Evolutionary conservation across 92 coral and sea anemone species (phyloP).

Genomic region (Epizoanthus fatuus): DNA sequence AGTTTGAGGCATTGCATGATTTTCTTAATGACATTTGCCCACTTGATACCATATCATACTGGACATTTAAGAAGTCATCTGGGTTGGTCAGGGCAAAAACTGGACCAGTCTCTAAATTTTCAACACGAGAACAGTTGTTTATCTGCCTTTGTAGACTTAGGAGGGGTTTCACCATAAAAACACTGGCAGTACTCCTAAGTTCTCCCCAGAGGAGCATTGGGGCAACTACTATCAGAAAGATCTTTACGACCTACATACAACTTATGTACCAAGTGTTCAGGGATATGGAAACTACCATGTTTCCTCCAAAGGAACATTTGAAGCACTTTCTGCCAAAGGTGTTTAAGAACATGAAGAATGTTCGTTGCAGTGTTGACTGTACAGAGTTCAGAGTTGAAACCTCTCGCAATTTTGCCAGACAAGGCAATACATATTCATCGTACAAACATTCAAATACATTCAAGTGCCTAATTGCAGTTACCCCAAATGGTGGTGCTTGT

Average conservation of each 20-base stretch:
- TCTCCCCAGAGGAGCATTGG: background rate
- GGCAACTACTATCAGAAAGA: background rate
- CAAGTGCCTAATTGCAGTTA: slow-evolving; percentile 71
- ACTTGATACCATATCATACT: slow-evolving; percentile 43
- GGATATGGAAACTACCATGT: too few species aligned
- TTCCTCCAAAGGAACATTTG: too few species aligned
- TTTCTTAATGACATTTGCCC: slow-evolving; percentile 66
- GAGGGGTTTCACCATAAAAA: slow-evolving; percentile 59
- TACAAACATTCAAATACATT: slow-evolving; percentile 80
- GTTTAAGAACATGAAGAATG: too few species aligned
- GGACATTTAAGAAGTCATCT: slow-evolving; percentile 42
- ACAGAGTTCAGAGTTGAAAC: too few species aligned
- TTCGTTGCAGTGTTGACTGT: too few species aligned
- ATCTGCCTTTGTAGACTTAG: slow-evolving; percentile 65
- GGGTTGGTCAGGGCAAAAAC: background rate
- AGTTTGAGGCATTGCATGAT: slow-evolving; percentile 50
- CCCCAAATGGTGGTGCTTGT: slow-evolving; percentile 69
- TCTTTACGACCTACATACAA: too few species aligned
- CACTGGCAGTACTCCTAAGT: slow-evolving; percentile 45
- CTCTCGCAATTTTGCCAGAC: too few species aligned
- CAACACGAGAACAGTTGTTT: slow-evolving; percentile 46
- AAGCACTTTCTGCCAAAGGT: too few species aligned
- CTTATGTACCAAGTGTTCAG: too few species aligned
- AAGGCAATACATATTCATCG: background rate
- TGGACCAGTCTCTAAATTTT: slow-evolving; percentile 39